Base-by-base conservation (phyloP, 2,113 vertebrate species). In the Podiceps cristatus region DNA sequence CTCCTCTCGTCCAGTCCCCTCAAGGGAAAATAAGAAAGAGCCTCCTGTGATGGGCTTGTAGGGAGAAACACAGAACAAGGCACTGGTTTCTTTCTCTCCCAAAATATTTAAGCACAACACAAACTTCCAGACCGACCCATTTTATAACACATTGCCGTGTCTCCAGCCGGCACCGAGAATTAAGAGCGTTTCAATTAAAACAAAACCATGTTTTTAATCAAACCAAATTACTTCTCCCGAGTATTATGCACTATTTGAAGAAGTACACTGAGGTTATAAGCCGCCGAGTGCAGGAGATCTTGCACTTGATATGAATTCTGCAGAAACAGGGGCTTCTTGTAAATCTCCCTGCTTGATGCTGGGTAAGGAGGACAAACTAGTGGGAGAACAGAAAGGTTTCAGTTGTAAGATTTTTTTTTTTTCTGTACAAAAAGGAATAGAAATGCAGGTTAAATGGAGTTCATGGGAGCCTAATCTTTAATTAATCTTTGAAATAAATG, bases 401-500 rank as follows among this genome's bases (percentile, higher is more conserved):
- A 56, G 62, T 58, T 56, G 3, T 53, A n/a, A 68, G 45, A 35
- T 11, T 31, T 56, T 50, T 29, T 18, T 42, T 73, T 58, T 37
- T 64, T 25, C 67, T 6, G 2, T 53, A 37, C 23, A 71, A 69
- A 95, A 93, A 93, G 78, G 31, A 94, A 77, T 7, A 90, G 76
- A 94, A 95, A 82, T 16, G 22, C 45, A 71, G 94, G 91, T 96
- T 95, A 96, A 94, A 96, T 8, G 71, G 84, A 96, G 95, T 97
- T 97, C 96, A 97, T 59, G 63, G 63, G 52, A 94, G 91, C 25
- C 50, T 96, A 93, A 96, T 96, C 94, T 96, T 96, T 72, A 94
- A 95, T 94, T 97, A 97, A 84, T 91, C 94, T 90, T 94, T 88
- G 93, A 96, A 97, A 94, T 69, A 95, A 95, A 90, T 31, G 86